Evolutionary conservation across 2,113 vertebrate species (phyloP).

Genomic region (Phodopus roborovskii): DNA sequence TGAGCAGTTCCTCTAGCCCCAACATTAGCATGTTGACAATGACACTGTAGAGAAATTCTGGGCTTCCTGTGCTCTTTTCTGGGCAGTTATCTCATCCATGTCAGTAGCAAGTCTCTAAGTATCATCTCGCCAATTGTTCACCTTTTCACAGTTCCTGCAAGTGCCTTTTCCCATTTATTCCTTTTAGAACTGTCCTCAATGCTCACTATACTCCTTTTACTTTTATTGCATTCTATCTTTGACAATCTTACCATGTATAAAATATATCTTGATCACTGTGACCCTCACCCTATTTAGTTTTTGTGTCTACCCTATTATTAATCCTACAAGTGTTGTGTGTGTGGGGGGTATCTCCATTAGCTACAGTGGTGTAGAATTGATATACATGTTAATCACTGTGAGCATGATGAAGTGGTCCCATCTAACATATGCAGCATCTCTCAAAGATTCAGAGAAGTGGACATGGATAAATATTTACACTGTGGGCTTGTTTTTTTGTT

Average conservation of each 20-base stretch:
- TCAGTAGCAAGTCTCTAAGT: not conserved
- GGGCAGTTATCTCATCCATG: not conserved
- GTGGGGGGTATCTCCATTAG: not conserved
- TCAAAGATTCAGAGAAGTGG: not conserved
- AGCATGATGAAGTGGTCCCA: not conserved
- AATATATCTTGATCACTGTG: not conserved
- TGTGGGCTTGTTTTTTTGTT: too few species aligned
- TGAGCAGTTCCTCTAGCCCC: not conserved
- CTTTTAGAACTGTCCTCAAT: not conserved
- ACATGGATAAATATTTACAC: not conserved
- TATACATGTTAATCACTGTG: not conserved
- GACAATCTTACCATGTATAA: not conserved
- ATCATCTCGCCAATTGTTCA: not conserved
- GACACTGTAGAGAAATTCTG: slow-evolving; percentile 68
- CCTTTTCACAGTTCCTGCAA: not conserved
- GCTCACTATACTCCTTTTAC: too few species aligned
- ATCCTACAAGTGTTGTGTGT: not conserved
- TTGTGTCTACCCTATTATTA: not conserved
- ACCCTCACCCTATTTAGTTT: not conserved
- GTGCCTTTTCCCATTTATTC: not conserved
- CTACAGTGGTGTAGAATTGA: not conserved
- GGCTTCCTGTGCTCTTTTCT: slow-evolving; percentile 13
- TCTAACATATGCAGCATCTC: not conserved
- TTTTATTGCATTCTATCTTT: not conserved
- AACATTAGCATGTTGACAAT: slow-evolving; percentile 71